Conservation (phyloP, 2,888 invertebrate genomes). For the Phyto melanocephala region DNA sequence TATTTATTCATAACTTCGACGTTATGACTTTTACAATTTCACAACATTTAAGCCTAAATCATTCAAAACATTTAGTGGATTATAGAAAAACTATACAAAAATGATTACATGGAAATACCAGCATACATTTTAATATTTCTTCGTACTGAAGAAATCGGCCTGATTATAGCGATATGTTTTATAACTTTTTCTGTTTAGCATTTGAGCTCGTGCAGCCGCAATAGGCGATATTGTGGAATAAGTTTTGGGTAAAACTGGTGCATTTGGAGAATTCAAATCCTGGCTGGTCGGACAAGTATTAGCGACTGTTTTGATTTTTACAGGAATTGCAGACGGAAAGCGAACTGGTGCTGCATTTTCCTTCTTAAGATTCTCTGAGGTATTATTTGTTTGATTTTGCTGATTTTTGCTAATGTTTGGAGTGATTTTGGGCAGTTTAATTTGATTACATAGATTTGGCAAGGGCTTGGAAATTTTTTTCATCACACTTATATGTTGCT, state of each 20-base stretch:
- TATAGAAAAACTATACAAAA: no score
- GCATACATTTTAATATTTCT: slow-evolving; percentile 26
- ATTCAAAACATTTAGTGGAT: not conserved
- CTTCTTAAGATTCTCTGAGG: not conserved
- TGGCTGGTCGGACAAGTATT: not conserved
- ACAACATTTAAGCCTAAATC: not conserved
- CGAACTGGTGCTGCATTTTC: not conserved
- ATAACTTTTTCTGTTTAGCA: not conserved
- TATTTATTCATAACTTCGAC: not conserved
- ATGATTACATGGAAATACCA: no score
- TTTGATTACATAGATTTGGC: not conserved
- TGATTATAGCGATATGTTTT: slow-evolving; percentile 16
- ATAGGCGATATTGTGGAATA: slow-evolving; percentile 3
- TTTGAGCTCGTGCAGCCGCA: slow-evolving; percentile 13
- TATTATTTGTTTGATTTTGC: not conserved
- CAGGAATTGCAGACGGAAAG: not conserved
- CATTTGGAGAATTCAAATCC: not conserved
- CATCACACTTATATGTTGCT: not conserved
- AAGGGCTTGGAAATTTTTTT: not conserved
- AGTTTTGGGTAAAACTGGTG: not conserved
- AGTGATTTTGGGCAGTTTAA: not conserved
- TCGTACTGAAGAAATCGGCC: slow-evolving; percentile 32
- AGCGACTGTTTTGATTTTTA: not conserved
- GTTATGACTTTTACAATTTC: not conserved
- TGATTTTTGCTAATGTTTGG: not conserved